Evolutionary conservation across 37 sponge, comb jelly and placozoan genomes (phyloP).

Genomic region (Aphrocallistes beatrix): DNA sequence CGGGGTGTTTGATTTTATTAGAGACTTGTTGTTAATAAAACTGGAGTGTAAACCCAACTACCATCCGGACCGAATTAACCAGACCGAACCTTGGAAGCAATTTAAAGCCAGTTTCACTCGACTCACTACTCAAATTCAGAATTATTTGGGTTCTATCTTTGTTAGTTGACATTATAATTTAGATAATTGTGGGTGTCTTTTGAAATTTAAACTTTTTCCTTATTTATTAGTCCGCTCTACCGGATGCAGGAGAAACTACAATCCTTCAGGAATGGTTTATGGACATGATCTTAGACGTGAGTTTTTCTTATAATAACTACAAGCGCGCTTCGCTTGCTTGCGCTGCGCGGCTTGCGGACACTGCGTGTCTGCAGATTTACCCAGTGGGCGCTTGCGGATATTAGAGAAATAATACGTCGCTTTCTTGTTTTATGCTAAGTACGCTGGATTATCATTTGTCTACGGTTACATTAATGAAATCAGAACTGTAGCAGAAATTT

Average conservation of each 20-base stretch:
- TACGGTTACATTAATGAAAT: no score
- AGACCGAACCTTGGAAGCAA: not conserved
- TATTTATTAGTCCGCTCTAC: not conserved
- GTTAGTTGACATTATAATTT: not conserved
- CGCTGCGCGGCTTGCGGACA: no score
- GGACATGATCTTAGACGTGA: not conserved
- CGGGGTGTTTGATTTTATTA: not conserved
- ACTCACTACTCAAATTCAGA: not conserved
- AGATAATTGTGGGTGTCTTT: no score
- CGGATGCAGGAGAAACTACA: not conserved
- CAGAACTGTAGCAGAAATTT: no score
- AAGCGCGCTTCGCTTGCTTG: no score
- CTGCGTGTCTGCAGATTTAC: no score
- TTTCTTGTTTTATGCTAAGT: no score
- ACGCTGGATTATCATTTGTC: no score
- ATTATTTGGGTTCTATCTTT: not conserved
- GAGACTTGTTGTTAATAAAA: not conserved
- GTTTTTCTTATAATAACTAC: no score
- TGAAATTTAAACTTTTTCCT: no score
- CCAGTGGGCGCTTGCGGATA: no score
- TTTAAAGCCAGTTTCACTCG: not conserved
- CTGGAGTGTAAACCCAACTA: not conserved
- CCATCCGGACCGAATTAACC: not conserved
- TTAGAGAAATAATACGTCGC: no score
- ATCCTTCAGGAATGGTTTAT: conserved; percentile 7